Evolutionary conservation across 2,888 invertebrate genomes (phyloP), one percentile per base, ranked within the genome.

Genomic region (Flabesymbios commensalis): DNA sequence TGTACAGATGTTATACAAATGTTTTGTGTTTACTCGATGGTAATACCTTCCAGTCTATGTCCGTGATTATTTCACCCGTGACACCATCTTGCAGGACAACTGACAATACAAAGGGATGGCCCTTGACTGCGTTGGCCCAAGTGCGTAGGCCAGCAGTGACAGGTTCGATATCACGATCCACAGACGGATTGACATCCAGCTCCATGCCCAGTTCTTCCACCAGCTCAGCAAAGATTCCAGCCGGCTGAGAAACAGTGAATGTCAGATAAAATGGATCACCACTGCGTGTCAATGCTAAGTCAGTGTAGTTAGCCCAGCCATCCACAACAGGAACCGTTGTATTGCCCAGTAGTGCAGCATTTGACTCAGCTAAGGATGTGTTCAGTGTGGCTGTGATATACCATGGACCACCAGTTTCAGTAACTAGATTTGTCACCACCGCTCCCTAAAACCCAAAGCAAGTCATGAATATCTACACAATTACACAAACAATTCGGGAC

Each of bases 101-200:
- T 24, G 14, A 26, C 28, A 55, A 4, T 26, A 26, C 26, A n/a
- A 55, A 47, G 10, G 43, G 7, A n/a, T 55, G 24, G 22, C 22
- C 22, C 10, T 7, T 17, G 7, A 43, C 17, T 14, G 53, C 26
- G 36, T 32, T 45, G 14, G 17, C 22, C 7, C 7, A 45, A 17
- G 7, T 19, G n/a, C 24, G 0, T n/a, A n/a, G n/a, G n/a, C n/a
- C n/a, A n/a, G n/a, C n/a, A n/a, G n/a, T n/a, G n/a, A n/a, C n/a
- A n/a, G 19, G 36, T 29, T 72, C 77, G 26, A 64, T 64, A 2
- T 76, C 72, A 2, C 77, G 45, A 14, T 19, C 24, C 17, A 22
- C 10, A 24, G 7, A 22, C 45, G 14, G 45, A 10, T 45, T 7
- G 7, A 7, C 45, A 22, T 7, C 7, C 22, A 7, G 7, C 17